Evolutionary conservation across 2,888 invertebrate species (phyloP).

Genomic region (Epistrophe grossulariae): DNA sequence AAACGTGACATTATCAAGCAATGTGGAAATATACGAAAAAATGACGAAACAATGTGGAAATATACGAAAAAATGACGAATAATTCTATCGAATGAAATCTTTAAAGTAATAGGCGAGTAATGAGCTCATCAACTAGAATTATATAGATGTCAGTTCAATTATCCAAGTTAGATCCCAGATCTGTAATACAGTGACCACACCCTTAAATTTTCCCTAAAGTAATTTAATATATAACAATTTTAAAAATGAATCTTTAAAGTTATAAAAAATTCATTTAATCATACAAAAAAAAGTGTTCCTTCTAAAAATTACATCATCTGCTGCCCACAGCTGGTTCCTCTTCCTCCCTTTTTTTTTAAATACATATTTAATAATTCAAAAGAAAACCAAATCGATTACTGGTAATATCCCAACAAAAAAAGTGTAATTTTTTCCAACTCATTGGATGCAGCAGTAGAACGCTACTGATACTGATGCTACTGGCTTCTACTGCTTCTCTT

Average conservation of each 20-base stretch:
- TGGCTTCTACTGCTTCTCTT: not conserved
- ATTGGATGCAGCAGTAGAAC: conserved; percentile 36
- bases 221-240: not conserved
- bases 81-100: no score
- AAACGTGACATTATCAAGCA: no score
- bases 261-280: not conserved
- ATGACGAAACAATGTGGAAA: no score
- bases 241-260: not conserved
- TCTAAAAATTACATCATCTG: conserved; percentile 7
- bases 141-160: no score
- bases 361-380: conserved; percentile 30
- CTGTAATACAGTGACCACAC: not conserved
- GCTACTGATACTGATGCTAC: not conserved
- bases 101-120: no score
- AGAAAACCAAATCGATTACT: conserved; percentile 45
- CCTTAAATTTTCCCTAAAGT: not conserved
- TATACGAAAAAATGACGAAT: no score
- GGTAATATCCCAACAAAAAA: conserved; percentile 7
- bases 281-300: not conserved
- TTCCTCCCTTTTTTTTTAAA: not conserved
- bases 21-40: no score
- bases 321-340: not conserved
- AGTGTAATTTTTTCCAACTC: conserved; percentile 43
- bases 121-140: no score
- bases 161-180: no score